Percentiles rank a stretch among this genome's conserved stretches.
phyloP scores from a whole-genome alignment of 2,888 invertebrate genomes.

The Formica aserva region DNA sequence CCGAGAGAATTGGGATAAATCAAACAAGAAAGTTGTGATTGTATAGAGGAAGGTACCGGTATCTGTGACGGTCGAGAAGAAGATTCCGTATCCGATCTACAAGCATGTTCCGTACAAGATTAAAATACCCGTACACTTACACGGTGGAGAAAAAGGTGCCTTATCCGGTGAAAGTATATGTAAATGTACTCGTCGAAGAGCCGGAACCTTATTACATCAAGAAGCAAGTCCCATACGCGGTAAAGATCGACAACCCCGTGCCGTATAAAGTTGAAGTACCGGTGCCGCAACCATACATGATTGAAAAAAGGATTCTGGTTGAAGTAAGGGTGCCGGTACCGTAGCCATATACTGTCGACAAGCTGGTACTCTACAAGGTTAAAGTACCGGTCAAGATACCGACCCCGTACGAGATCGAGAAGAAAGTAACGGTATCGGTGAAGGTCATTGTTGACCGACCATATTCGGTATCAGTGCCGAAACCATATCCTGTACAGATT shows the following conservation, averaged over 20 bases:
- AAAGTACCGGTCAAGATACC: slow-evolving; percentile 90
- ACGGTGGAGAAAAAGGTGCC: slow-evolving; percentile 89
- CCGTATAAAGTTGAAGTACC: slow-evolving; percentile 82
- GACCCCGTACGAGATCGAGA: slow-evolving; percentile 91
- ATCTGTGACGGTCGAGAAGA: slow-evolving; percentile 89
- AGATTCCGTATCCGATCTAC: slow-evolving; percentile 89
- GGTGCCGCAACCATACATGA: slow-evolving; percentile 82
- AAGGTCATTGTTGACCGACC: slow-evolving; percentile 88
- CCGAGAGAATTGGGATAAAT: slow-evolving; percentile 26
- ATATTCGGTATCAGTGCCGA: slow-evolving; percentile 76
- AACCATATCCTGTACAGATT: slow-evolving; percentile 90
- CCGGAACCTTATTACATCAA: slow-evolving; percentile 88
- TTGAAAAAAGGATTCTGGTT: slow-evolving; percentile 80
- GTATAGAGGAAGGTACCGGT: slow-evolving; percentile 75
- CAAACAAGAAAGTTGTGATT: slow-evolving; percentile 59
- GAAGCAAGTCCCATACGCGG: slow-evolving; percentile 79
- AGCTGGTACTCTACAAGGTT: slow-evolving; percentile 88
- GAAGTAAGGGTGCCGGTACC: slow-evolving; percentile 79
- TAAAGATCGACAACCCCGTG: slow-evolving; percentile 76
- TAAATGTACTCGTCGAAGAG: slow-evolving; percentile 73
- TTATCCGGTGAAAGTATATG: slow-evolving; percentile 86
- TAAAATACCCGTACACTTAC: slow-evolving; percentile 88
- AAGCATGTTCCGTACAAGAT: slow-evolving; percentile 90
- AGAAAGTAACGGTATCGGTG: slow-evolving; percentile 90
- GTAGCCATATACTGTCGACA: slow-evolving; percentile 79